A percentile compares a stretch with the other conserved stretches of the same genome.
Evolutionary conservation across 2,888 invertebrate species (phyloP).

Genomic region (Macrophya annulata): DNA sequence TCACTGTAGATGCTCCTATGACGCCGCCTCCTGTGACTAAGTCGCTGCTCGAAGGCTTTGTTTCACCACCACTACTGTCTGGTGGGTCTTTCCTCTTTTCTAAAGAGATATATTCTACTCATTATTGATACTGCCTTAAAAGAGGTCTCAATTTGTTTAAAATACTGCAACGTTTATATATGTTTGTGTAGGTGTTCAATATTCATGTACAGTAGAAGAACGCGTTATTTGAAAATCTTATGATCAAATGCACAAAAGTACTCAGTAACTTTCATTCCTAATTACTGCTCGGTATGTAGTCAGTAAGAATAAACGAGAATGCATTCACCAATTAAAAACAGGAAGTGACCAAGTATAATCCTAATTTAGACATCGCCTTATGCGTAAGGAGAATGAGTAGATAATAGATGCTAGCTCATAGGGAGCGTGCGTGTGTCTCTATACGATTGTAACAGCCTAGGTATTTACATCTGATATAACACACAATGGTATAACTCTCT

Average conservation of each 20-base stretch:
- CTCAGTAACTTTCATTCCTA: neutral
- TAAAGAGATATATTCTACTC: constrained; percentile 80
- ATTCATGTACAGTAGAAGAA: neutral
- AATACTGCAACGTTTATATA: neutral
- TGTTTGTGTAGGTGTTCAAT: neutral
- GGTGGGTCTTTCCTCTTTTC: constrained; percentile 93
- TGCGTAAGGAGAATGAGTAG: constrained; percentile 43
- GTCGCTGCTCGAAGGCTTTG: constrained; percentile 83
- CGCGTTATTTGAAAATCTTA: neutral
- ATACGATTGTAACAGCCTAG: constrained; percentile 23
- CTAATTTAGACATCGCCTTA: constrained; percentile 65
- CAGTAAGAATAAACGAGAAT: constrained; percentile 34
- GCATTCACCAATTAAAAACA: constrained; percentile 68
- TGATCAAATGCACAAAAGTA: neutral
- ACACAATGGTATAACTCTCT: constrained; percentile 42
- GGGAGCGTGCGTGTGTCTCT: neutral
- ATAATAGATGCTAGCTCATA: constrained; percentile 34
- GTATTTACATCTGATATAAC: constrained; percentile 47
- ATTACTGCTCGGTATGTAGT: neutral
- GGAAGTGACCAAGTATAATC: constrained; percentile 64
- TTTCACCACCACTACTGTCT: constrained; percentile 84
- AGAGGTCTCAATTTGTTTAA: neutral
- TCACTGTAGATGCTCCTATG: constrained; percentile 82
- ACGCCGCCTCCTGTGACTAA: constrained; percentile 80
- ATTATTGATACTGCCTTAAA: constrained; percentile 70